phyloP scores from a whole-genome alignment of 2,113 vertebrate genomes.

The Corydoras maculifer region DNA sequence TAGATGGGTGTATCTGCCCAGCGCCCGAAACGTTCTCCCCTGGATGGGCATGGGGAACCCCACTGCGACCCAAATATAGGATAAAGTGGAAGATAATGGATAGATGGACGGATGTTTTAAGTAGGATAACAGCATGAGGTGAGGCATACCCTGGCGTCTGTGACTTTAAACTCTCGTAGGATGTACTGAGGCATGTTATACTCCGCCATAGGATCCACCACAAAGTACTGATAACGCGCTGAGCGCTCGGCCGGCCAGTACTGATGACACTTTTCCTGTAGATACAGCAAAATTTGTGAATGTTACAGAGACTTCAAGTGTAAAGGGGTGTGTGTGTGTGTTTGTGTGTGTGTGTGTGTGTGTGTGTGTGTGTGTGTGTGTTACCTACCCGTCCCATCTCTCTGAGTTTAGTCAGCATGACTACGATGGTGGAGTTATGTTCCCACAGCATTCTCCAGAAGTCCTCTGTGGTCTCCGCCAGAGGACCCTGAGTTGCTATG shows the following conservation, averaged over 20 bases:
- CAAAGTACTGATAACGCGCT: slow-evolving; percentile 95
- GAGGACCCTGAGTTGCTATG: slow-evolving; percentile 88
- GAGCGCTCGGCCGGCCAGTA: slow-evolving; percentile 96
- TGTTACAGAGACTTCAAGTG: too few species aligned
- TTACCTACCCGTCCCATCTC: slow-evolving; percentile 90
- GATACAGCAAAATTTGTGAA: neutral
- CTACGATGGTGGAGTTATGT: slow-evolving; percentile 94
- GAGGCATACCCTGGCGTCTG: slow-evolving; percentile 79
- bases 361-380: neutral
- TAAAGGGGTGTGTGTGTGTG: too few species aligned
- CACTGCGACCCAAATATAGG: too few species aligned
- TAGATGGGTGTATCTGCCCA: too few species aligned
- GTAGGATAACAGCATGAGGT: neutral
- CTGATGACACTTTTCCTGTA: slow-evolving; percentile 94
- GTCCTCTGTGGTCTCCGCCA: slow-evolving; percentile 92
- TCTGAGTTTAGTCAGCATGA: slow-evolving; percentile 93
- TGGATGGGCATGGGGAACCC: too few species aligned
- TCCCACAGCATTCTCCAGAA: slow-evolving; percentile 99
- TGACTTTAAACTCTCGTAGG: slow-evolving; percentile 96
- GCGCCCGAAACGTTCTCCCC: too few species aligned
- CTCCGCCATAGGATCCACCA: slow-evolving; percentile 96
- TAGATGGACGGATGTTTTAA: too few species aligned
- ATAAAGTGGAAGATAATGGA: too few species aligned
- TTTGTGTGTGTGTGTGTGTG: too few species aligned
- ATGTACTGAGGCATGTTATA: slow-evolving; percentile 99